Evolutionary conservation across 1,140 invertebrate genomes (phyloP).

Genomic region (Drosophila fuyamai): DNA sequence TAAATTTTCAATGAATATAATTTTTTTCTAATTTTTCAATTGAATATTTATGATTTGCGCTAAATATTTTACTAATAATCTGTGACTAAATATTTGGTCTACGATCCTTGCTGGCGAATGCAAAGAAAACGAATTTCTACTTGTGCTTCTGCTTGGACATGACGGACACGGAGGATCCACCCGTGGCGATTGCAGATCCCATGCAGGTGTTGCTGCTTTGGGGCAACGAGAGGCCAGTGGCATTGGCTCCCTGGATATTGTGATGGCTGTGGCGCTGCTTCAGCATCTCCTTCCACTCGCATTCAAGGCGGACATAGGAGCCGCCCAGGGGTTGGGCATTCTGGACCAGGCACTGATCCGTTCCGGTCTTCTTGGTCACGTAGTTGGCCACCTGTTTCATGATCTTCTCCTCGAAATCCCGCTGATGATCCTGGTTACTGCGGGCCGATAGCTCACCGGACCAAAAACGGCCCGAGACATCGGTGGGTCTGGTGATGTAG

Average conservation of each 20-base stretch:
- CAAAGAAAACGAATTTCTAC: constrained; percentile 27
- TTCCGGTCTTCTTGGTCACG: constrained; percentile 85
- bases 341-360: constrained; percentile 60
- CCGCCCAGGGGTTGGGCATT: constrained; percentile 86
- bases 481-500: constrained; percentile 45
- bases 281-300: constrained; percentile 89
- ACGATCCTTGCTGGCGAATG: constrained; percentile 21
- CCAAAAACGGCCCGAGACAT: constrained; percentile 87
- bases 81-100: constrained; percentile 51
- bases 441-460: constrained; percentile 89
- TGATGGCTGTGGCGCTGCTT: constrained; percentile 76
- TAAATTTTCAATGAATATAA: constrained; percentile 1
- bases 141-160: constrained; percentile 75
- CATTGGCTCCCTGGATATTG: constrained; percentile 25
- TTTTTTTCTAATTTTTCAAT: constrained; percentile 2
- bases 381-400: constrained; percentile 89
- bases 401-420: constrained; percentile 91
- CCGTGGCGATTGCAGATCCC: constrained; percentile 3
- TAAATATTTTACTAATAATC: constrained; percentile 38
- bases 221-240: constrained; percentile 14
- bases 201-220: constrained; percentile 45
- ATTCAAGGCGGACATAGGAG: constrained; percentile 89
- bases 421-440: constrained; percentile 93
- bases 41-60: constrained; percentile 16
- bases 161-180: constrained; percentile 33